A percentile compares a stretch with the other conserved stretches of the same genome.
These are phyloP conservation scores for Drosophila sulfurigaster DNA, from an alignment of 1,140 invertebrate genomes.

Conservation along the genomic window DNA sequence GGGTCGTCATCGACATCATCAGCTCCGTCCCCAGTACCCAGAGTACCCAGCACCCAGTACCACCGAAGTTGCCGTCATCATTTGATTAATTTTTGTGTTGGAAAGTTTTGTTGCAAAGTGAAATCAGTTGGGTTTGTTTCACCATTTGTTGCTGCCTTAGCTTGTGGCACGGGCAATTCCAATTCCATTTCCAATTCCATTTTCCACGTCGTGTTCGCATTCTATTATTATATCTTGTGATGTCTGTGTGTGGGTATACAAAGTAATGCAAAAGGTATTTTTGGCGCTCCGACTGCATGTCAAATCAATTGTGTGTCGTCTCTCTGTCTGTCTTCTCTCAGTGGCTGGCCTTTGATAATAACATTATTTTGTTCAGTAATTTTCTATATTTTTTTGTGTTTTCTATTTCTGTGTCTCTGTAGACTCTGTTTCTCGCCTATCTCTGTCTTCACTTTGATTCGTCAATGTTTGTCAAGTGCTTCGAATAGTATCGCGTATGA, in stretches of 20 bases:
- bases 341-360: slow-evolving; percentile 58
- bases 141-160: slow-evolving; percentile 38
- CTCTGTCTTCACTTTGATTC: slow-evolving; percentile 13
- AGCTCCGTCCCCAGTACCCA: neutral
- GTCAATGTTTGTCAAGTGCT: slow-evolving; percentile 67
- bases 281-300: slow-evolving; percentile 62
- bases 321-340: neutral
- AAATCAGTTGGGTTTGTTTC: slow-evolving; percentile 69
- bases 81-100: slow-evolving; percentile 76
- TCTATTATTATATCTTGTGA: slow-evolving; percentile 50
- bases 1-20: slow-evolving; percentile 25
- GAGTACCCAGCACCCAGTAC: neutral
- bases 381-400: slow-evolving; percentile 43
- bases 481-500: slow-evolving; percentile 54
- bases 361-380: slow-evolving; percentile 45
- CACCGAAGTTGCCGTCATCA: slow-evolving; percentile 61
- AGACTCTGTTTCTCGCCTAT: neutral
- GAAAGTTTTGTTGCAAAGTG: slow-evolving; percentile 71
- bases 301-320: slow-evolving; percentile 46
- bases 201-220: slow-evolving; percentile 72
- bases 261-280: slow-evolving; percentile 65
- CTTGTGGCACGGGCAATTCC: slow-evolving; percentile 34
- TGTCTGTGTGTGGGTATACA: slow-evolving; percentile 24
- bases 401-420: slow-evolving; percentile 26
- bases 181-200: slow-evolving; percentile 61